Conservation (phyloP, 2,888 invertebrate species). For the Lasioglossum calceatum region DNA sequence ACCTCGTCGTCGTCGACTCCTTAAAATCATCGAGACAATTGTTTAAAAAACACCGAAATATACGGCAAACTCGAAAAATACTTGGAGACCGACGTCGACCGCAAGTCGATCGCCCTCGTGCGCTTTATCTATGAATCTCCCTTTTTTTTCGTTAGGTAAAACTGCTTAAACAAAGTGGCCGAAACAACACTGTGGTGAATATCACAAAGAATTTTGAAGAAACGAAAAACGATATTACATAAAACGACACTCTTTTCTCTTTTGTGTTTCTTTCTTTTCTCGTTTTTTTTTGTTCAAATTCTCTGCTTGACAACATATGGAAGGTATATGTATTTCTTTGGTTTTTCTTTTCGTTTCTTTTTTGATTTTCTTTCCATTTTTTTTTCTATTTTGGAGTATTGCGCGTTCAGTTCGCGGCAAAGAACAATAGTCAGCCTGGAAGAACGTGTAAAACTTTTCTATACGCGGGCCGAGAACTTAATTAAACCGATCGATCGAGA, state of each 20-base stretch:
- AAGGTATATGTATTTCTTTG: neutral
- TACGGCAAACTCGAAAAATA: neutral
- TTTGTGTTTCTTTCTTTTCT: slow-evolving; percentile 21
- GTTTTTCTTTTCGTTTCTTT: slow-evolving; percentile 36
- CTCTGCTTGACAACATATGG: neutral
- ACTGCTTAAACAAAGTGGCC: slow-evolving; percentile 72
- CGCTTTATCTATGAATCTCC: slow-evolving; percentile 70
- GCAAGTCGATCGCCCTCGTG: slow-evolving; percentile 57
- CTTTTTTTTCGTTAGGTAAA: slow-evolving; percentile 51
- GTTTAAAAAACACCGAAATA: neutral
- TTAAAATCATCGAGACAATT: neutral
- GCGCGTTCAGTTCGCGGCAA: slow-evolving; percentile 30
- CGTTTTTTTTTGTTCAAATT: neutral
- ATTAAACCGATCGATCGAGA: slow-evolving; percentile 42
- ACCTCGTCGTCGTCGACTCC: slow-evolving; percentile 20
- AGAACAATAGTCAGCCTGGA: slow-evolving; percentile 63
- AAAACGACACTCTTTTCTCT: slow-evolving; percentile 43
- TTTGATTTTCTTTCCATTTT: slow-evolving; percentile 2
- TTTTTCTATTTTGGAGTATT: slow-evolving; percentile 4
- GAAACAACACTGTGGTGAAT: slow-evolving; percentile 60
- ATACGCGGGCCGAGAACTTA: slow-evolving; percentile 61
- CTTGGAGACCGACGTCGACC: slow-evolving; percentile 13
- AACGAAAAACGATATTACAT: slow-evolving; percentile 41
- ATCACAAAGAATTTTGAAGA: slow-evolving; percentile 67
- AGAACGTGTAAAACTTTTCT: slow-evolving; percentile 41